phyloP scores from a whole-genome alignment of 2,888 invertebrate genomes.

The Smittia aterrima region DNA sequence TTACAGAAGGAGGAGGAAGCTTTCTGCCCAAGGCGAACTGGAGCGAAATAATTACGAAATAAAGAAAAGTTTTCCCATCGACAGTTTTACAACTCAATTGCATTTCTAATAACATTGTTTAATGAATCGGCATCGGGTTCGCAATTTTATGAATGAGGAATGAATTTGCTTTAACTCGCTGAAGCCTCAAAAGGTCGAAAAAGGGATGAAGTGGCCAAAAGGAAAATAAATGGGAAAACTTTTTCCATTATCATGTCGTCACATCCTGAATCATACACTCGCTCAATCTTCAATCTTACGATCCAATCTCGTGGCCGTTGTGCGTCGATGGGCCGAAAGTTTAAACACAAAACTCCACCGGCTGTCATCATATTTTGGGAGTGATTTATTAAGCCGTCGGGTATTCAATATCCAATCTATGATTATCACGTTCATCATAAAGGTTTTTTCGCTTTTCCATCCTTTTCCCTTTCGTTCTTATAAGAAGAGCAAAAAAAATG shows the following conservation, averaged over 20 bases:
- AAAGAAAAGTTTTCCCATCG: background rate
- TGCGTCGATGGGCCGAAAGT: background rate
- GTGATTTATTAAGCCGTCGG: conserved; percentile 19
- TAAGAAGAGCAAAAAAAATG: background rate
- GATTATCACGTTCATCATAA: conserved; percentile 33
- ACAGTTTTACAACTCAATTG: conserved; percentile 4
- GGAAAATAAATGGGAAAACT: conserved; percentile 31
- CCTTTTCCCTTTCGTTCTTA: background rate
- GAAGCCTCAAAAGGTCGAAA: background rate
- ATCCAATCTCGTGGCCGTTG: background rate
- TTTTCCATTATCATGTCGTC: conserved; percentile 37
- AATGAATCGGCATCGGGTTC: background rate
- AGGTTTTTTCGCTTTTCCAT: background rate
- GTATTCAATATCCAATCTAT: background rate
- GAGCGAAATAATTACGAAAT: background rate
- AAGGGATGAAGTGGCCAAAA: background rate
- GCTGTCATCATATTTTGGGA: background rate
- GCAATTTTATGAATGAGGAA: background rate
- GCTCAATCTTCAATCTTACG: conserved; percentile 20
- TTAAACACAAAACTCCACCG: background rate
- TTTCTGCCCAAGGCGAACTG: too few species aligned
- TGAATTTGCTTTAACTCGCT: background rate
- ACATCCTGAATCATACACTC: background rate
- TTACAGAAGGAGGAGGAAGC: background rate
- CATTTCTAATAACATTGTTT: conserved; percentile 8